Base-by-base conservation (phyloP, 1,140 invertebrate species). In the Phortica variegata region DNA sequence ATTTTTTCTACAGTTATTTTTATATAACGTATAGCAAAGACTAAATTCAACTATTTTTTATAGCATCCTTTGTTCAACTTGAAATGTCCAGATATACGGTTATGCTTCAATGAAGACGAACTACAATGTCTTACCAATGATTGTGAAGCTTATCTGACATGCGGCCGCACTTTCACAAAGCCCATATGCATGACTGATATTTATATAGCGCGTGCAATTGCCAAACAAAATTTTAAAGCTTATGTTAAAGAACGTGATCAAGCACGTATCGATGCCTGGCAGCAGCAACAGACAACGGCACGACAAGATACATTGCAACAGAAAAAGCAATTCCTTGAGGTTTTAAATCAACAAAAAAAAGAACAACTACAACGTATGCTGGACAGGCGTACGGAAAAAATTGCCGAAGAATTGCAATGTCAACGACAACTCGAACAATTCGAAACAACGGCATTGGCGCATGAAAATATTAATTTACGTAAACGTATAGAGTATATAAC, bases 1-100 rank as follows among this genome's bases (percentile, higher is more conserved):
- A 2, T 5, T 29, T 16, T 17, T 26, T 10, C 3, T 4, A 0
- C 4, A 17, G 17, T 13, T 16, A 29, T 10, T 1, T 17, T 2
- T 13, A 5, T 31, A 9, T 10, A 2, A 0, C 0, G 18, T 6
- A 13, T 32, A 15, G 17, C 29, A 32, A 29, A 1, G n/a, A 13
- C 9, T 2, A 39, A 39, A 20, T 19, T n/a, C n/a, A n/a, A 1
- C 2, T 21, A 41, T 21, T 6, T 3, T 43, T 58, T 20, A 2
- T 21, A 76, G 73, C 73, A 76, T 29, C 46, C 58, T 6, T 18
- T 75, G 1, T 73, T 73, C 7, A 45, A 45, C 1, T 41, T 63
- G 6, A 36, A 63, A 3, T 53, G 53, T 26, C 74, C 71, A 0
- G 20, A 47, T 6, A 43, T 76, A 18, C 29, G 45, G 1, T 58